A percentile compares a stretch with the other conserved stretches of the same genome.
Conservation (phyloP, 2,888 invertebrate genomes). For the Neoascia interrupta region DNA sequence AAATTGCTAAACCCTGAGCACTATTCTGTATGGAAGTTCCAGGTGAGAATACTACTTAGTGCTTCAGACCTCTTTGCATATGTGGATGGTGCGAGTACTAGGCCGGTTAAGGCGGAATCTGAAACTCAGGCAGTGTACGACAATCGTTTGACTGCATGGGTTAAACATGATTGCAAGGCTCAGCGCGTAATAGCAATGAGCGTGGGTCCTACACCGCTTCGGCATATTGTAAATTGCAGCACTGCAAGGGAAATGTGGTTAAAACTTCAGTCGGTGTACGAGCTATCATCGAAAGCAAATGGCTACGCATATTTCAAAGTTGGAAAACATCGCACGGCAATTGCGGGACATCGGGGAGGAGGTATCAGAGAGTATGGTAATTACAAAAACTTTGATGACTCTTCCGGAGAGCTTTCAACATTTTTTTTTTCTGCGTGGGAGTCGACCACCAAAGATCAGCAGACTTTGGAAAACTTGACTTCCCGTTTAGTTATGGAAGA, state of each 20-base stretch:
- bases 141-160: conserved; percentile 6
- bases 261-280: conserved; percentile 71
- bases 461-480: conserved; percentile 29
- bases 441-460: conserved; percentile 11
- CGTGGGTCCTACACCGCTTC: conserved; percentile 59
- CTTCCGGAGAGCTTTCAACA: conserved; percentile 24
- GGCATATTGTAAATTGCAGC: conserved; percentile 67
- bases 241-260: conserved; percentile 63
- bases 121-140: no score
- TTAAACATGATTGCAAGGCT: conserved; percentile 42
- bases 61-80: conserved; percentile 19
- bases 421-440: conserved; percentile 5
- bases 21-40: conserved; percentile 73
- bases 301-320: conserved; percentile 66
- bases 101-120: no score
- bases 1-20: conserved; percentile 6
- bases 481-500: conserved; percentile 31
- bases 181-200: conserved; percentile 51
- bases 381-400: conserved; percentile 9
- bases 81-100: conserved; percentile 1
- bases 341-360: conserved; percentile 60
- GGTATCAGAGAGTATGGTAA: conserved; percentile 59
- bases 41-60: conserved; percentile 15
- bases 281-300: conserved; percentile 74
- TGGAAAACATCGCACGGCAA: conserved; percentile 60